Base-by-base conservation (phyloP, 2,888 invertebrate genomes). In the Luffia ferchaultella region DNA sequence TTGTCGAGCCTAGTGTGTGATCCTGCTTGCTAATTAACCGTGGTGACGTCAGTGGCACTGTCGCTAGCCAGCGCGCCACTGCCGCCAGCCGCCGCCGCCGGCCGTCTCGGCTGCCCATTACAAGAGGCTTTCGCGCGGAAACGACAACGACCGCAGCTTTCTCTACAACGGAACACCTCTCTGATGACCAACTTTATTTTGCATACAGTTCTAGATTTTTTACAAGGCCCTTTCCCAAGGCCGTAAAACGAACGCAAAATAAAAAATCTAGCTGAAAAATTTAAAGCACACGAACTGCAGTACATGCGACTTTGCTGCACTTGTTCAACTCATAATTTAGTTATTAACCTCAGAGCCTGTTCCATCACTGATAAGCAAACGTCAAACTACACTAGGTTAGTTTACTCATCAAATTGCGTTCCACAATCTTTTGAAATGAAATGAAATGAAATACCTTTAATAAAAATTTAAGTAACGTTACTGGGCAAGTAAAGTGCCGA, bases 131-230 rank as follows among this genome's bases (percentile, higher is more conserved):
- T 78, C 75, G 76, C 75, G 82, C 76, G 79, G 76, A 80, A 79
- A 80, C 74, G 78, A 79, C 79, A 78, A 79, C 74, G 79, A 76
- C 79, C 80, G 76, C 59, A 65, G 77, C 76, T 80, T 79, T 83
- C 79, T 75, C 75, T 72, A 67, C 60, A 64, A 16, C 48, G 18
- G 17, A 40, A 40, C 16, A 50, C n/a, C 40, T 16, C 41, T 16
- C 16, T 30, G 15, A 2, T 40, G 45, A 45, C 50, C 16, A 15
- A 46, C 46, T 1, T 40, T n/a, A n/a, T 42, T 20, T 41, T 42
- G 16, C 12, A 12, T 30, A 12, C 30, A 3, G 30, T 30, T 30
- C 3, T 30, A 12, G 30, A 30, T 30, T 30, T 30, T 30, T 30
- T 61, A 63, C 52, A 60, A 60, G 55, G 58, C 54, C 61, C 63